phyloP scores from a whole-genome alignment of 2,888 invertebrate species.

The Coelinius sp. region DNA sequence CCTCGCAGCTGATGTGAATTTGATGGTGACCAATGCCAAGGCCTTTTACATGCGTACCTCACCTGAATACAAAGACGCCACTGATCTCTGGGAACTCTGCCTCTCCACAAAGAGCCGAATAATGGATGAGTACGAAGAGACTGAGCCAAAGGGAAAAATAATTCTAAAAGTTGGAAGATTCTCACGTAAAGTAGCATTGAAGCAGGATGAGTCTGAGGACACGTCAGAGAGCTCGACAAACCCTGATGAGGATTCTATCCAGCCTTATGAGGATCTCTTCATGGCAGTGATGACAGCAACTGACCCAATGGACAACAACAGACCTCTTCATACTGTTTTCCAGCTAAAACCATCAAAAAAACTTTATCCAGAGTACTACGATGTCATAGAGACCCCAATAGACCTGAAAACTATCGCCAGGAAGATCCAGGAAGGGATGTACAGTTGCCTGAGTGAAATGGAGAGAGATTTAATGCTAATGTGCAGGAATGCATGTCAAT shows the following conservation, averaged over 20 bases:
- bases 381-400: conserved; percentile 93
- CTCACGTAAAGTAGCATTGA: conserved; percentile 62
- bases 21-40: conserved; percentile 94
- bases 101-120: conserved; percentile 74
- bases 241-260: conserved; percentile 82
- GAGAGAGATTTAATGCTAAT: conserved; percentile 92
- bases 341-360: conserved; percentile 93
- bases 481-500: conserved; percentile 95
- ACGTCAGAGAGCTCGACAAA: conserved; percentile 81
- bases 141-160: conserved; percentile 73
- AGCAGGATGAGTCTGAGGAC: conserved; percentile 78
- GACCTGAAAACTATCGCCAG: conserved; percentile 94
- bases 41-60: conserved; percentile 91
- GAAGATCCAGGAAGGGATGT: conserved; percentile 89
- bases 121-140: conserved; percentile 71
- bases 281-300: conserved; percentile 89
- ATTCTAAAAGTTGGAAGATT: conserved; percentile 73
- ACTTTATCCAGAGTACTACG: conserved; percentile 96
- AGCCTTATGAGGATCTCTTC: conserved; percentile 91
- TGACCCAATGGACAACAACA: conserved; percentile 79
- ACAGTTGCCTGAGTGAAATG: conserved; percentile 83
- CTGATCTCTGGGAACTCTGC: conserved; percentile 89
- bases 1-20: conserved; percentile 89
- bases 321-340: conserved; percentile 89
- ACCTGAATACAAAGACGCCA: conserved; percentile 91